phyloP scores from a whole-genome alignment of 2,888 invertebrate species.

The Cheilosia pagana region DNA sequence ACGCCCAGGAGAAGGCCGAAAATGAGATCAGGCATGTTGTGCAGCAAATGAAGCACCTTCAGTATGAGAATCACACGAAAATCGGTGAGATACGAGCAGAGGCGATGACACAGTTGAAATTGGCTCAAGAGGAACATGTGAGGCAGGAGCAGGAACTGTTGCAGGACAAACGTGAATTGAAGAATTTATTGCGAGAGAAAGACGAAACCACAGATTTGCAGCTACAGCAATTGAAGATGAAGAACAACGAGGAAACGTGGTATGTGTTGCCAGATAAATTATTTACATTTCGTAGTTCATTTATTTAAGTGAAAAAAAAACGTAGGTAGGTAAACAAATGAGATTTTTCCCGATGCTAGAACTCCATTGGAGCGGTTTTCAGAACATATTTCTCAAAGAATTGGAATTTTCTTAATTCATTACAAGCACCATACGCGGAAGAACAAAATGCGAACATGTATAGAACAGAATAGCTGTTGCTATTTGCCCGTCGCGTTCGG shows the following conservation, averaged over 20 bases:
- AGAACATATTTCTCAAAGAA: too few relatives aligned
- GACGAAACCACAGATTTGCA: slow-evolving; percentile 83
- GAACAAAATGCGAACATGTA: too few relatives aligned
- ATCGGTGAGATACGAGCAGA: slow-evolving; percentile 93
- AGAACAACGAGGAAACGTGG: slow-evolving; percentile 80
- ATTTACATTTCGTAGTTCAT: too few relatives aligned
- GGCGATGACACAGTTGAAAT: slow-evolving; percentile 91
- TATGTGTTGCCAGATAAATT: slow-evolving; percentile 66
- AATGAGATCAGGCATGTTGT: slow-evolving; percentile 94
- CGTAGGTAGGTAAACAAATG: too few relatives aligned
- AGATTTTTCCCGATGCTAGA: too few relatives aligned
- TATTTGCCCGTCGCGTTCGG: too few relatives aligned
- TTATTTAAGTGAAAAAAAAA: too few relatives aligned
- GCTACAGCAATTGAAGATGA: slow-evolving; percentile 81
- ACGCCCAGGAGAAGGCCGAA: slow-evolving; percentile 93
- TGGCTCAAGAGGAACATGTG: slow-evolving; percentile 92
- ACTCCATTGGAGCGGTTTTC: too few relatives aligned
- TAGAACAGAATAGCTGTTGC: too few relatives aligned
- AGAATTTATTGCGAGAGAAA: slow-evolving; percentile 84
- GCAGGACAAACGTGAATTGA: slow-evolving; percentile 84
- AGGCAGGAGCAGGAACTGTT: slow-evolving; percentile 90
- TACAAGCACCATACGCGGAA: too few relatives aligned
- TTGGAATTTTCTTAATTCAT: too few relatives aligned
- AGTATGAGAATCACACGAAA: slow-evolving; percentile 95
- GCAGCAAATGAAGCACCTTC: slow-evolving; percentile 96